Evolutionary conservation across 2,888 invertebrate genomes (phyloP).

Genomic region (Aproaerema taeniolella): DNA sequence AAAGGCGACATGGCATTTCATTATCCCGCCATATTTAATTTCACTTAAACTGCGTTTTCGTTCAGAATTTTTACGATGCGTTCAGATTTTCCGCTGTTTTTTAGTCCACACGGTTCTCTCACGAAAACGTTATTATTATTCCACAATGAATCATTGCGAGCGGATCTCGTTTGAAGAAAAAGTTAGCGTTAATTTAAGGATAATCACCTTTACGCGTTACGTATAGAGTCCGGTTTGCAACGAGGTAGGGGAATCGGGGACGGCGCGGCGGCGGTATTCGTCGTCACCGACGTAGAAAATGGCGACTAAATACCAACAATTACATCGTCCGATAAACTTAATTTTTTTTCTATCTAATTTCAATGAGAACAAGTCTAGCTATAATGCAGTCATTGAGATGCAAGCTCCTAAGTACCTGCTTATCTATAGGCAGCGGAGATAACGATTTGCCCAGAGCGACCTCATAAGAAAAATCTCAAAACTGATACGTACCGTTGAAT

Average conservation of each 20-base stretch:
- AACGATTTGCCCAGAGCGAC: constrained; percentile 37
- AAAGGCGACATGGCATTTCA: constrained; percentile 23
- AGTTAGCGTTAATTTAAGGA: constrained; percentile 34
- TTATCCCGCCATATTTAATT: constrained; percentile 48
- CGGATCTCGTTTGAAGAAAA: constrained; percentile 51
- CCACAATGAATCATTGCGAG: constrained; percentile 66
- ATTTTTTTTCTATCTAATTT: constrained; percentile 40
- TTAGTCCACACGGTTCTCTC: constrained; percentile 18
- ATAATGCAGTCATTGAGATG: constrained; percentile 33
- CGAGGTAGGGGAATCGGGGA: constrained; percentile 56
- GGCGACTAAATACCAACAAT: constrained; percentile 76
- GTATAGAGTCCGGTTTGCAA: constrained; percentile 65
- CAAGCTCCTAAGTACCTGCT: constrained; percentile 40
- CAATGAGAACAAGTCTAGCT: constrained; percentile 32
- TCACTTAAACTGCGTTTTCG: constrained; percentile 24
- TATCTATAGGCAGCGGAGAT: constrained; percentile 42
- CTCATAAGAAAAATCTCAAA: constrained; percentile 27
- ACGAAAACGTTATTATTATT: constrained; percentile 59
- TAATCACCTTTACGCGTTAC: constrained; percentile 56
- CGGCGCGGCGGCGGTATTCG: constrained; percentile 69
- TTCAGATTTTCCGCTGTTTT: constrained; percentile 12
- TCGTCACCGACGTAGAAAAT: constrained; percentile 76
- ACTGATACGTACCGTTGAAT: constrained; percentile 50
- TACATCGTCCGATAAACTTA: constrained; percentile 51
- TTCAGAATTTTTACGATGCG: constrained; percentile 17